A percentile compares a stretch with the other conserved stretches of the same genome.
Evolutionary conservation across 2,888 invertebrate species (phyloP).

Genomic region (Yponomeuta sedellus): DNA sequence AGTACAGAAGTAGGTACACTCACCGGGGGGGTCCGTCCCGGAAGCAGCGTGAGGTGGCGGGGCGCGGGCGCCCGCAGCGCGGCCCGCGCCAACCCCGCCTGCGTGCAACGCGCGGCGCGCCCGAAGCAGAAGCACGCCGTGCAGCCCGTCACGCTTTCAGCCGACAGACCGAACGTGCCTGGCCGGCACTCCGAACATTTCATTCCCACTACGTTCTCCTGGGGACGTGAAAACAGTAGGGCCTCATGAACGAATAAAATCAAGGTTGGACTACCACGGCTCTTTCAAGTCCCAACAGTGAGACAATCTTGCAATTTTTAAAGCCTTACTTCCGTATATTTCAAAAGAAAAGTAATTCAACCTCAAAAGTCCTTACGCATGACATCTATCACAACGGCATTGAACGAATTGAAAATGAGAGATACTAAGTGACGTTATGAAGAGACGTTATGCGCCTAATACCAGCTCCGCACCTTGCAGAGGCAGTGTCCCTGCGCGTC

Average conservation of each 20-base stretch:
- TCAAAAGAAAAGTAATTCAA: too few relatives aligned
- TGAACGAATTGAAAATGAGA: too few relatives aligned
- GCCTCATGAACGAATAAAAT: not conserved
- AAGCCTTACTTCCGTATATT: too few relatives aligned
- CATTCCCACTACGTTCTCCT: constrained; percentile 89
- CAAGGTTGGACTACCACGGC: too few relatives aligned
- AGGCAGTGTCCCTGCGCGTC: constrained; percentile 73
- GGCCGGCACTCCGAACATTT: constrained; percentile 90
- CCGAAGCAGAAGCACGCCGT: constrained; percentile 98
- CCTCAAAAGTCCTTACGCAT: too few relatives aligned
- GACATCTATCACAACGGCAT: too few relatives aligned
- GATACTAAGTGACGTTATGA: too few relatives aligned
- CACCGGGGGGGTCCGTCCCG: constrained; percentile 22
- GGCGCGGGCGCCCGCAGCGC: constrained; percentile 81
- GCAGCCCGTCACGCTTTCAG: constrained; percentile 89
- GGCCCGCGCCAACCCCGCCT: constrained; percentile 89
- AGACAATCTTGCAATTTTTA: too few relatives aligned
- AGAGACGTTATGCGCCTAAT: too few relatives aligned
- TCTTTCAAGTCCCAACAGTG: too few relatives aligned
- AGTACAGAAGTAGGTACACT: not conserved
- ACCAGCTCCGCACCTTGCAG: not conserved
- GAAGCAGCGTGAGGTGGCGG: constrained; percentile 61
- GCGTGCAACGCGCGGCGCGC: constrained; percentile 85
- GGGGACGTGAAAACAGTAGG: constrained; percentile 25
- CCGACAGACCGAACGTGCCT: constrained; percentile 90